phyloP scores from a whole-genome alignment of 53 echinoderm and acorn worm species.

The Pentamera pediparva region DNA sequence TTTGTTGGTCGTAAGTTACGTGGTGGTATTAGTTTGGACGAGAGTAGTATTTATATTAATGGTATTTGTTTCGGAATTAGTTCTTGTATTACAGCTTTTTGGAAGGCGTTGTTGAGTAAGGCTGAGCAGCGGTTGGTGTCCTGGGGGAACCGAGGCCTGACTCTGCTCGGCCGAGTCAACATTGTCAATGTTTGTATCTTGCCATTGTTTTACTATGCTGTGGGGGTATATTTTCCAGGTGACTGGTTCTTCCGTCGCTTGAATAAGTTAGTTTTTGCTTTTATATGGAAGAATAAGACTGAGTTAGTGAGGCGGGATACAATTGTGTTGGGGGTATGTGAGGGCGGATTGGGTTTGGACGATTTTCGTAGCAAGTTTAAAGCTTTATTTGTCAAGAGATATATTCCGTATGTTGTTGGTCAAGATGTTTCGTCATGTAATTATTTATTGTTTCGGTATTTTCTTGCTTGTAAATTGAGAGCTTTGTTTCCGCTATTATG shows the following conservation, averaged over 20 bases:
- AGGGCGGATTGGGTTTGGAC: not conserved
- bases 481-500: not conserved
- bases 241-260: not conserved
- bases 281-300: not conserved
- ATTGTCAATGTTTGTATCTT: not conserved
- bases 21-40: not conserved
- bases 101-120: not conserved
- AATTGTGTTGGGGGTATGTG: not conserved
- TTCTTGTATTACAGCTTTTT: not conserved
- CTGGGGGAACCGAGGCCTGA: too few species aligned
- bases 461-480: too few species aligned
- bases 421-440: not conserved
- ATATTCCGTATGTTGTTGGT: not conserved
- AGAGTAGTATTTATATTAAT: not conserved
- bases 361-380: not conserved
- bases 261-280: not conserved
- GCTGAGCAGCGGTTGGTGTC: not conserved
- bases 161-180: too few species aligned
- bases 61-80: not conserved
- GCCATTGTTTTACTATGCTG: not conserved
- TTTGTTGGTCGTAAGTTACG: slow-evolving; percentile 20
- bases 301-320: not conserved
- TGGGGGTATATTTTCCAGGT: not conserved
- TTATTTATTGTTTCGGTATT: not conserved
- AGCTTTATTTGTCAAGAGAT: not conserved